These are phyloP conservation scores for Parambassis ranga DNA, from an alignment of 2,797 vertebrate genomes.

Conservation along the genomic window DNA sequence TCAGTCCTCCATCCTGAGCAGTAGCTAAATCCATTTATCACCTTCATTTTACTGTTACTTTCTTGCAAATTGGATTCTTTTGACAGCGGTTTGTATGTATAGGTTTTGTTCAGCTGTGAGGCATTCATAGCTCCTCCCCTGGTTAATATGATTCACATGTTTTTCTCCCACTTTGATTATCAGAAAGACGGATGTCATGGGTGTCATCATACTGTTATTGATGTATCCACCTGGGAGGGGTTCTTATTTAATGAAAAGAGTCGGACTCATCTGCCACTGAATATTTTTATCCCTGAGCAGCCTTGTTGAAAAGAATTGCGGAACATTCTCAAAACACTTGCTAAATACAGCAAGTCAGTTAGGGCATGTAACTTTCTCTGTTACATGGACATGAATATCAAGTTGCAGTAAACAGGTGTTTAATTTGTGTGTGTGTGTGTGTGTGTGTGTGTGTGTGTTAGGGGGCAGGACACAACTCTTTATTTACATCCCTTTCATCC, in stretches of 20 bases:
- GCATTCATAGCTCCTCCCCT: not conserved
- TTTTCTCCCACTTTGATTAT: conserved; percentile 9
- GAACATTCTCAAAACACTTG: not conserved
- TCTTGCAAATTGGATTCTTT: not conserved
- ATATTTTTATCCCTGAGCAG: not conserved
- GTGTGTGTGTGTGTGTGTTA: too few relatives aligned
- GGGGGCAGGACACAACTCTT: too few relatives aligned
- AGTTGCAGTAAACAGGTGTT: not conserved
- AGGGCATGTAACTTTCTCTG: not conserved
- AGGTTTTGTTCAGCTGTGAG: not conserved
- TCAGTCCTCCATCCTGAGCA: too few relatives aligned
- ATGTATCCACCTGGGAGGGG: conserved; percentile 12
- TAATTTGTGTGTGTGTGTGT: too few relatives aligned
- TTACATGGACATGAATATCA: not conserved
- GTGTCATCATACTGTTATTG: conserved; percentile 21
- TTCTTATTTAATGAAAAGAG: conserved; percentile 20
- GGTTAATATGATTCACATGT: conserved; percentile 15
- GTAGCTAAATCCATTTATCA: not conserved
- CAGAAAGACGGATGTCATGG: conserved; percentile 3
- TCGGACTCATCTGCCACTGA: conserved; percentile 16
- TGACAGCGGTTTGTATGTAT: not conserved
- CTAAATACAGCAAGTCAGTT: not conserved
- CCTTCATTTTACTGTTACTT: too few relatives aligned
- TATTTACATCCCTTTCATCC: conserved; percentile 24
- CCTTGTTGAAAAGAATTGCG: conserved; percentile 20